Evolutionary conservation across 2,113 vertebrate genomes (phyloP), one percentile per base, ranked within the genome.

Genomic region (Takifugu bimaculatus): DNA sequence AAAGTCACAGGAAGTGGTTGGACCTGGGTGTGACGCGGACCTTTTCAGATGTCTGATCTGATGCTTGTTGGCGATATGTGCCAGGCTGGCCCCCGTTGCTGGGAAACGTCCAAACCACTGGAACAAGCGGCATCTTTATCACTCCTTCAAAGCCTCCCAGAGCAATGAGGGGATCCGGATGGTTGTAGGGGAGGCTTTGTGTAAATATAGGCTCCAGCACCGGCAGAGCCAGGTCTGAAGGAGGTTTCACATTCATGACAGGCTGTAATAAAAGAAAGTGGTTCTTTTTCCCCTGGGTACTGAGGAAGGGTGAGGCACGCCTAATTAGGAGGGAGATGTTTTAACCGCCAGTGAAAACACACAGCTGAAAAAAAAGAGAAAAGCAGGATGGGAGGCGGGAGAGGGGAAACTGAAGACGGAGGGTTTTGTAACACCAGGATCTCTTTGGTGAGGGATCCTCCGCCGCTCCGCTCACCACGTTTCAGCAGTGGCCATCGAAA

Each of bases 281-380:
- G 45, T 60, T 80, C 63, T 65, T 68, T 43, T 53, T 63, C 5
- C 2, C 53, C 45, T 5, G 13, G 12, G 13, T n/a, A n/a, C 45
- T 3, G 14, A 57, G 61, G 65, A 72, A 85, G 83, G 83, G 87
- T 79, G 82, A 82, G 83, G 85, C 63, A 0, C 66, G 25, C 60
- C 77, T 85, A 71, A 88, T 82, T 85, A 81, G 80, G 75, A 85
- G 44, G 6, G 75, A 63, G 75, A 80, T 71, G 68, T 77, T 86
- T 80, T 52, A 75, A 79, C 70, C 43, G 45, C 60, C 71, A 64
- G 64, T 60, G 51, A 77, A 82, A 68, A 85, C 63, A 80, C 50
- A 55, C 29, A 13, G 63, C 67, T 54, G 69, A 67, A 72, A 78
- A 78, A 78, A 75, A 76, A 63, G 20, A 64, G 14, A 15, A n/a